Evolutionary conservation across 2,888 invertebrate genomes (phyloP).

Genomic region (Hypercompe scribonia): DNA sequence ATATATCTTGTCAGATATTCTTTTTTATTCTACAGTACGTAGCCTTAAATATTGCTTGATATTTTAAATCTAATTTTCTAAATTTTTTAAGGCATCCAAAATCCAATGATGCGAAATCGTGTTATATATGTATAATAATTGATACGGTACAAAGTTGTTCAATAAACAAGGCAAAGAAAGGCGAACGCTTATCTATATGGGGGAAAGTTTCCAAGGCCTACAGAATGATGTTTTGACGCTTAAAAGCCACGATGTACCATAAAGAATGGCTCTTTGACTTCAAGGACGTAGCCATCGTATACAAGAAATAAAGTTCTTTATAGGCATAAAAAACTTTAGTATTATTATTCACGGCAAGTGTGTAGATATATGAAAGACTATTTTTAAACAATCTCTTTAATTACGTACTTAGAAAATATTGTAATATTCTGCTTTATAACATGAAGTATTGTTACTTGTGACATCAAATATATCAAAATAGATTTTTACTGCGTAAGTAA

Average conservation of each 20-base stretch:
- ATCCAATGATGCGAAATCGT: slow-evolving; percentile 7
- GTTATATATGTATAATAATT: slow-evolving; percentile 16
- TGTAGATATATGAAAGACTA: slow-evolving; percentile 9
- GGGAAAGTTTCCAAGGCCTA: slow-evolving; percentile 38
- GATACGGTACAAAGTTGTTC: slow-evolving; percentile 19
- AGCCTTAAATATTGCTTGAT: not conserved
- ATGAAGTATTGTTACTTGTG: slow-evolving; percentile 1
- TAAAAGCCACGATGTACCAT: slow-evolving; percentile 28
- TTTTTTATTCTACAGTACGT: not conserved
- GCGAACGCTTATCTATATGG: slow-evolving; percentile 28
- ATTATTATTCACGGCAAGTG: slow-evolving; percentile 17
- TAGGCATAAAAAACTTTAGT: no score
- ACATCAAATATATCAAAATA: not conserved
- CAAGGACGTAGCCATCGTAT: slow-evolving; percentile 26
- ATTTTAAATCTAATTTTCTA: not conserved
- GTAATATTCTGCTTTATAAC: slow-evolving; percentile 3
- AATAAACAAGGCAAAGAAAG: slow-evolving; percentile 26
- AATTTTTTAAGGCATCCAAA: not conserved
- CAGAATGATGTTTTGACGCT: slow-evolving; percentile 39
- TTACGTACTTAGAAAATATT: slow-evolving; percentile 6
- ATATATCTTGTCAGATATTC: no score
- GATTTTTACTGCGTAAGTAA: not conserved
- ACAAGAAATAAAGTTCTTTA: slow-evolving; percentile 24
- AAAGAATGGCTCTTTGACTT: slow-evolving; percentile 43
- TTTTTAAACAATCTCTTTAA: slow-evolving; percentile 11